Conservation (phyloP, 2,888 invertebrate genomes). For the Dexiosoma caninum region DNA sequence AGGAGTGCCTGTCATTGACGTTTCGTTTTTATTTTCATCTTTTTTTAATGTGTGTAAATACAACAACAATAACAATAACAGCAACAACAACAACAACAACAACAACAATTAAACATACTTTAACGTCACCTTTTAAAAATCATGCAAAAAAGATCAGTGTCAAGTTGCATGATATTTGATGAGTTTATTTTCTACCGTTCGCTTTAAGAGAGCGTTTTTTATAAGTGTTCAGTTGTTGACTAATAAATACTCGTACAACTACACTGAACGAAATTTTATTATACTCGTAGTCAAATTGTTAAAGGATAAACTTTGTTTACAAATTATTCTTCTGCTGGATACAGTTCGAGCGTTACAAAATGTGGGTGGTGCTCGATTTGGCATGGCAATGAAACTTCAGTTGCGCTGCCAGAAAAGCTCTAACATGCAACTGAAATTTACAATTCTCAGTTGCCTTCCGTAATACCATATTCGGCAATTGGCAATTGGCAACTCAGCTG, state of each 20-base stretch:
- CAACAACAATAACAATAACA: slow-evolving; percentile 1
- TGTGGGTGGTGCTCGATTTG: too few species aligned
- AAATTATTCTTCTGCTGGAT: too few species aligned
- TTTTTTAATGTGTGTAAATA: neutral
- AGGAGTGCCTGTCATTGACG: slow-evolving; percentile 18
- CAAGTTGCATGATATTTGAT: slow-evolving; percentile 65
- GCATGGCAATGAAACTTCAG: too few species aligned
- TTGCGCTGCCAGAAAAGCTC: too few species aligned
- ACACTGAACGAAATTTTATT: slow-evolving; percentile 21
- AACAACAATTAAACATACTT: neutral
- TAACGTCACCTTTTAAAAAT: slow-evolving; percentile 39
- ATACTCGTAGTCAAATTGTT: too few species aligned
- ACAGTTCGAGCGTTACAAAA: too few species aligned
- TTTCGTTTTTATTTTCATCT: neutral
- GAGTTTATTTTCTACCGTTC: slow-evolving; percentile 69
- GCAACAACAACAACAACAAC: slow-evolving; percentile 4
- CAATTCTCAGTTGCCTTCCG: too few species aligned
- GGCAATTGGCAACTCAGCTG: too few species aligned
- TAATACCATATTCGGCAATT: too few species aligned
- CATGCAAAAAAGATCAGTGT: slow-evolving; percentile 67
- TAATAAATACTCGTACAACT: neutral
- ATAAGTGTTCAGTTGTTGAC: neutral
- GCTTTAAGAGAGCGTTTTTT: slow-evolving; percentile 39
- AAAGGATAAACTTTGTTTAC: too few species aligned
- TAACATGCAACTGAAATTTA: too few species aligned